Base-by-base conservation (phyloP, 1,140 invertebrate species). In the Drosophila seguyi region DNA sequence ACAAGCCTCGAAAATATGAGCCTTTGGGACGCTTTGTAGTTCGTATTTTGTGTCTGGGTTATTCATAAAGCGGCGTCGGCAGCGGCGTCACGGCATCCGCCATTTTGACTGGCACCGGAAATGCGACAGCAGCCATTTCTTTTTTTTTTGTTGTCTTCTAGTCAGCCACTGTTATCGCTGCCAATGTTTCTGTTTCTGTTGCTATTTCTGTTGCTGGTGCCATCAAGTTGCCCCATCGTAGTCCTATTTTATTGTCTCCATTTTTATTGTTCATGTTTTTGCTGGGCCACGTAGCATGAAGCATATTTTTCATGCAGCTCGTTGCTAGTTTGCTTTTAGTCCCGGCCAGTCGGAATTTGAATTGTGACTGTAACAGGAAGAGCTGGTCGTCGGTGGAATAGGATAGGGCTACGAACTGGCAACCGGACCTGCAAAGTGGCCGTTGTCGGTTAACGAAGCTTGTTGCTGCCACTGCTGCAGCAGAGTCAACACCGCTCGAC, bases 71-170 rank as follows among this genome's bases (percentile, higher is more conserved):
- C 85, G 75, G 75, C 65, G 66, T 25, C 75, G 57, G 50, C 34
- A 77, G 79, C 75, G 83, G 79, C 83, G 83, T 73, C 84, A 84
- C 65, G 62, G 73, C 77, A 79, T 85, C 66, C 85, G 85, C 85
- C 74, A 85, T 80, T 57, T 87, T 87, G 83, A 84, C 85, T 79
- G 77, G 61, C 76, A 68, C 81, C 85, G 85, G 85, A 88, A 88
- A 88, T 88, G 85, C 85, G 85, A 78, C 85, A 88, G 80, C 79
- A 82, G 71, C 74, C 80, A 84, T 81, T 85, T 83, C 80, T 67
- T 71, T 75, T 29, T 16, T 44, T 75, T 81, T 85, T 83, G 80
- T 67, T 71, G 72, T 29, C 18, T 44, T 75, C 25, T 41, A 29
- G 20, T 29, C 36, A 45, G 22, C 29, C 45, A 67, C 45, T 38